Conservation (phyloP, 2,113 vertebrate genomes). For the Hylia prasina region DNA sequence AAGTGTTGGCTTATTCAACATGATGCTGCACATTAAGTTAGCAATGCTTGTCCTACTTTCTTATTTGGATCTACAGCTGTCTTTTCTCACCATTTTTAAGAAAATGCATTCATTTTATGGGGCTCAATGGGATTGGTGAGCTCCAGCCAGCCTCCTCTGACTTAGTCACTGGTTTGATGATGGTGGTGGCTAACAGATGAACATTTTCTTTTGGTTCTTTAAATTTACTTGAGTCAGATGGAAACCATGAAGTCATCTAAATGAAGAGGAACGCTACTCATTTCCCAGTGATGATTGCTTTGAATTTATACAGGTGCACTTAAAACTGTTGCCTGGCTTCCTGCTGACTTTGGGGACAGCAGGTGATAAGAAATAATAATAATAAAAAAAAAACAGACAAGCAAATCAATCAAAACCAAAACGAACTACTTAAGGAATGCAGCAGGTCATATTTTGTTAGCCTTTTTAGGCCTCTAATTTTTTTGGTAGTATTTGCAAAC, state of each 20-base stretch:
- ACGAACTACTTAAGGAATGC: background rate
- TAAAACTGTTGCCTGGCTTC: background rate
- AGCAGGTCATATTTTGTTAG: background rate
- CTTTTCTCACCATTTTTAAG: background rate
- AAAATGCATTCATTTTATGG: background rate
- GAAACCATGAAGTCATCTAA: background rate
- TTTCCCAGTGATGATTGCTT: background rate
- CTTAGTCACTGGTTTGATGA: background rate
- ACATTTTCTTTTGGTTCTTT: background rate
- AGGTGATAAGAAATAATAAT: background rate
- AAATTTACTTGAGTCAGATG: background rate
- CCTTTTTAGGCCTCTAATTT: background rate
- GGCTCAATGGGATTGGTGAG: background rate
- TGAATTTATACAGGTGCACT: background rate
- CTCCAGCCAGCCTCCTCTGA: background rate
- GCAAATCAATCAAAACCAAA: background rate
- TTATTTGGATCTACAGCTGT: background rate
- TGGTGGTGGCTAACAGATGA: background rate
- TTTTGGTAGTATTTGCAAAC: background rate
- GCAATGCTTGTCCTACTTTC: background rate
- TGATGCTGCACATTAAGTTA: background rate
- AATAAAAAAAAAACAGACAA: background rate
- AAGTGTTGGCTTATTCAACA: background rate
- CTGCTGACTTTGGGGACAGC: background rate
- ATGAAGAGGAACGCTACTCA: background rate